Base-by-base conservation (phyloP, 2,113 vertebrate genomes). In the Gobius niger region DNA sequence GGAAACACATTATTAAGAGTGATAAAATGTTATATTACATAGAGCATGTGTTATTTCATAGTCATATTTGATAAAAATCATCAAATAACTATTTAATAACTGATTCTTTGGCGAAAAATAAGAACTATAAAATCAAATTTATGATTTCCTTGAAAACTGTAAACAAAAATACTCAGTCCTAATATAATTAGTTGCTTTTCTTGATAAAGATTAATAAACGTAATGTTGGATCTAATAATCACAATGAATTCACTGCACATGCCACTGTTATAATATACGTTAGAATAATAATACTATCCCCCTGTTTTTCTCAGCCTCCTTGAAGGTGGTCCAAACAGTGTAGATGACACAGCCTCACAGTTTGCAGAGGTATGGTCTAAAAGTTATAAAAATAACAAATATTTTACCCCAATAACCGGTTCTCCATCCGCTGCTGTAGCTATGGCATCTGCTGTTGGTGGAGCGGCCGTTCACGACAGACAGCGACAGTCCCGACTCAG, bases 281-380 rank as follows among this genome's bases (percentile, higher is more conserved):
- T n/a, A n/a, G n/a, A n/a, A 73, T 73, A 15, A 51, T 76, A 65
- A 78, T 74, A 74, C 62, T 56, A 57, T 81, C 73, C 68, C 63
- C 51, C 76, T 75, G 44, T 76, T 89, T 71, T 82, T 78, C 77
- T 81, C 86, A 98, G 96, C 91, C 95, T 98, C 77, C 91, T 98
- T 79, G 96, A 96, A 82, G 91, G 93, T 68, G 87, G 94, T 0
- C 81, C 92, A 70, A 94, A 91, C 52, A 90, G 93, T 53, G 82
- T 93, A 47, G 95, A 94, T 88, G 95, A 94, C 87, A 92, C 95
- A n/a, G 93, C 95, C 68, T 93, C 95, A 80, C 94, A 96, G 81
- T 98, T 98, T 81, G 93, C 96, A 83, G 96, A 98, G 94, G 96
- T 98, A 92, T 76, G 87, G 83, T 50, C 53, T 67, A n/a, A n/a